Percentiles rank a stretch among this genome's conserved stretches.
Evolutionary conservation across 2,113 vertebrate genomes (phyloP).

Genomic region (Leucoraja erinaceus): DNA sequence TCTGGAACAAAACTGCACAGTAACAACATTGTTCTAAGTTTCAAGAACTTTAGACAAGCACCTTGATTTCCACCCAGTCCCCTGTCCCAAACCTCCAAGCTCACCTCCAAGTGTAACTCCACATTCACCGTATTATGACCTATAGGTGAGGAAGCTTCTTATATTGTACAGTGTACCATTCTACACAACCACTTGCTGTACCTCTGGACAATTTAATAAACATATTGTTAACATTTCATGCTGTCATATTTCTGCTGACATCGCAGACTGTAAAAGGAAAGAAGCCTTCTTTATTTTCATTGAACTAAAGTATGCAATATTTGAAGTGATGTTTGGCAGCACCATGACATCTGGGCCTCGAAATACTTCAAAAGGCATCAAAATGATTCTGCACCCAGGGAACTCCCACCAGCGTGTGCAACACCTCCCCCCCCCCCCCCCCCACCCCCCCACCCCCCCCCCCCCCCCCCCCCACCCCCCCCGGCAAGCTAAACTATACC

Average conservation of each 20-base stretch:
- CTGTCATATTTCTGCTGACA: not conserved
- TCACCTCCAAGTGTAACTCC: not conserved
- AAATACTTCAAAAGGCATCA: too few relatives aligned
- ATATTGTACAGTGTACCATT: not conserved
- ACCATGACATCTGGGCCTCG: not conserved
- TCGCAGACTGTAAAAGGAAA: not conserved
- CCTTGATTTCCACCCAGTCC: not conserved
- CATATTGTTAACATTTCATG: not conserved
- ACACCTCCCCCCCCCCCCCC: too few relatives aligned
- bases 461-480: too few relatives aligned
- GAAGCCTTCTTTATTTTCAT: not conserved
- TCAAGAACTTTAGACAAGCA: not conserved
- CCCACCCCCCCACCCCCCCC: too few relatives aligned
- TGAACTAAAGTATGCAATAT: not conserved
- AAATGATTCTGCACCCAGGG: too few relatives aligned
- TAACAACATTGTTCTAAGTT: not conserved
- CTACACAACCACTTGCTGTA: not conserved
- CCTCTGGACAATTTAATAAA: not conserved
- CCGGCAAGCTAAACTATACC: too few relatives aligned
- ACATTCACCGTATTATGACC: not conserved
- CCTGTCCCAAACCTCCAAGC: not conserved
- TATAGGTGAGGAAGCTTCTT: not conserved
- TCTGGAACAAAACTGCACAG: not conserved
- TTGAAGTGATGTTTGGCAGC: not conserved
- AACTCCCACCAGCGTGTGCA: too few relatives aligned